phyloP scores from a whole-genome alignment of 1,140 invertebrate genomes.

The Aplysia californica region DNA sequence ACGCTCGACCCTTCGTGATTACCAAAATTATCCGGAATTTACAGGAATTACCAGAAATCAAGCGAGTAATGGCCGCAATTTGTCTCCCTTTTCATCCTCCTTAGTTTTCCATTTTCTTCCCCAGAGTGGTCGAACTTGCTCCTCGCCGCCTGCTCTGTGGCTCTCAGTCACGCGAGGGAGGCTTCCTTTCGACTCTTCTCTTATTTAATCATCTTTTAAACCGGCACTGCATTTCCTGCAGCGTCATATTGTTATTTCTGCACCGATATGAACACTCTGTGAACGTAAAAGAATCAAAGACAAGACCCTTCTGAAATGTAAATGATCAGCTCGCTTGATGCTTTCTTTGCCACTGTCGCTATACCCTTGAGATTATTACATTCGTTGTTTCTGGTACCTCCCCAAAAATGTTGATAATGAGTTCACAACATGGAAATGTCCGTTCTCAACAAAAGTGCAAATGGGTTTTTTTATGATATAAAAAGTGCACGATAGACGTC shows the following conservation, averaged over 20 bases:
- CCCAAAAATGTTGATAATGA: too few relatives aligned
- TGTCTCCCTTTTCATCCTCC: constrained; percentile 29
- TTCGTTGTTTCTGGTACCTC: too few relatives aligned
- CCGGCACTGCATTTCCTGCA: neutral
- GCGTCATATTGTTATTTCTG: constrained; percentile 6
- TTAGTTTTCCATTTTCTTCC: constrained; percentile 27
- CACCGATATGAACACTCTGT: too few relatives aligned
- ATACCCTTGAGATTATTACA: too few relatives aligned
- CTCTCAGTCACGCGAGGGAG: constrained; percentile 8
- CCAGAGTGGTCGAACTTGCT: constrained; percentile 10
- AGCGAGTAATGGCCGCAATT: constrained; percentile 29
- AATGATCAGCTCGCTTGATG: too few relatives aligned
- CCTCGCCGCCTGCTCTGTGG: constrained; percentile 3
- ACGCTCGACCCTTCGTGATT: constrained; percentile 24
- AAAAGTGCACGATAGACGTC: too few relatives aligned
- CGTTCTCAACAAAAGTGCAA: too few relatives aligned
- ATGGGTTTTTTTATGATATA: too few relatives aligned
- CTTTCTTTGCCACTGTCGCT: too few relatives aligned
- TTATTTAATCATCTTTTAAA: constrained; percentile 26
- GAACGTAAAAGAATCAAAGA: too few relatives aligned
- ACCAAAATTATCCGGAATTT: constrained; percentile 31
- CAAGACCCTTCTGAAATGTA: too few relatives aligned
- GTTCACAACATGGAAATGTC: too few relatives aligned
- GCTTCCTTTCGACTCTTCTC: neutral
- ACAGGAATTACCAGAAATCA: constrained; percentile 31